Evolutionary conservation across 2,797 vertebrate genomes (phyloP).

Genomic region (Rallus crepitans): DNA sequence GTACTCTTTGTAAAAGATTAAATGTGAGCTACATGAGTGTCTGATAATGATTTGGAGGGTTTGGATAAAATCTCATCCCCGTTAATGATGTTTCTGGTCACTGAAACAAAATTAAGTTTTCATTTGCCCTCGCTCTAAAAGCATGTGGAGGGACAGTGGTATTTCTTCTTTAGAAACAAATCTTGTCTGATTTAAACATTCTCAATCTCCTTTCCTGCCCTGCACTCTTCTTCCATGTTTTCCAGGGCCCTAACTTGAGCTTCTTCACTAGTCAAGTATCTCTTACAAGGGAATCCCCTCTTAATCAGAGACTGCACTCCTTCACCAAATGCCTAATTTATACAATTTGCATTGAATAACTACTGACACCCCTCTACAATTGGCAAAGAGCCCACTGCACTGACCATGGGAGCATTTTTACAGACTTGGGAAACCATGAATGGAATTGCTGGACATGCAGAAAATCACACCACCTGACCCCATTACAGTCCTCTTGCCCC

Average conservation of each 20-base stretch:
- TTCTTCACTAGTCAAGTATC: not conserved
- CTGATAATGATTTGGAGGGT: not conserved
- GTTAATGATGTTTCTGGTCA: constrained; percentile 12
- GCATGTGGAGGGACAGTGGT: not conserved
- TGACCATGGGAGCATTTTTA: not conserved
- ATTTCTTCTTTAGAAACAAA: constrained; percentile 14
- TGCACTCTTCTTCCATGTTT: not conserved
- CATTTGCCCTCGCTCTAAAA: not conserved
- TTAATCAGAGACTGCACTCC: not conserved
- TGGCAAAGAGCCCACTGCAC: not conserved
- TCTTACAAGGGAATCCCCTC: not conserved
- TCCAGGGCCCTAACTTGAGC: not conserved
- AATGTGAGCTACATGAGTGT: not conserved
- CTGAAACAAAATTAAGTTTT: constrained; percentile 10
- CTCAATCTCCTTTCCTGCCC: not conserved
- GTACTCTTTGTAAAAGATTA: constrained; percentile 20
- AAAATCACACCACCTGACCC: not conserved
- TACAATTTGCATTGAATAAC: not conserved
- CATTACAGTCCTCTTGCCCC: not conserved
- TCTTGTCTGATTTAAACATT: not conserved
- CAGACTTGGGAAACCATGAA: not conserved
- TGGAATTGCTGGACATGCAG: not conserved
- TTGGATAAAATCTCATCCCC: constrained; percentile 51
- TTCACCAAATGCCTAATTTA: not conserved
- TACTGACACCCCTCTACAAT: not conserved